Percentiles rank a stretch among this genome's conserved stretches.
Conservation (phyloP, 1,140 invertebrate species). For the Hirudo medicinalis region DNA sequence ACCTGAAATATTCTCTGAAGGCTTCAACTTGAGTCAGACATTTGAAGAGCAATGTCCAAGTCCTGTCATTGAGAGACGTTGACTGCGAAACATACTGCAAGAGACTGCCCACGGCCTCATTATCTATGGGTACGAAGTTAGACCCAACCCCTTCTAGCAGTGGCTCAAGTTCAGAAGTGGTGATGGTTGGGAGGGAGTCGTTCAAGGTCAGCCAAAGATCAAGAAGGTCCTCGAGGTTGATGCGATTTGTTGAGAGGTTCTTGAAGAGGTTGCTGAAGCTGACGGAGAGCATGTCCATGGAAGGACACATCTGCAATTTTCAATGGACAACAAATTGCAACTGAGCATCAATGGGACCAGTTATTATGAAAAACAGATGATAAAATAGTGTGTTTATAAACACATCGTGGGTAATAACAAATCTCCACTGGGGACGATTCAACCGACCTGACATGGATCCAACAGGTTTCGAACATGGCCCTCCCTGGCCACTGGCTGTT, state of each 20-base stretch:
- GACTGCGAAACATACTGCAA: conserved; percentile 53
- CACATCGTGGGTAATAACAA: too few relatives aligned
- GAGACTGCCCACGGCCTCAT: conserved; percentile 55
- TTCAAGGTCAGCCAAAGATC: conserved; percentile 72
- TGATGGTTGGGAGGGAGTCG: conserved; percentile 33
- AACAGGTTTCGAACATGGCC: too few relatives aligned
- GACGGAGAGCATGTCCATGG: conserved; percentile 50
- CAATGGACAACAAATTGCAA: too few relatives aligned
- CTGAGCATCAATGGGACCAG: too few relatives aligned
- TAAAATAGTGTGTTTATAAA: too few relatives aligned
- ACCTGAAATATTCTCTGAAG: too few relatives aligned
- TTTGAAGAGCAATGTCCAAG: conserved; percentile 60
- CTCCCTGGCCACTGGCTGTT: too few relatives aligned
- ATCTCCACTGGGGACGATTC: too few relatives aligned
- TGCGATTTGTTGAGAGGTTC: conserved; percentile 46
- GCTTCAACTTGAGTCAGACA: conserved; percentile 37
- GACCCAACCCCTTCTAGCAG: conserved; percentile 45
- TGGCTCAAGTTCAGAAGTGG: conserved; percentile 23
- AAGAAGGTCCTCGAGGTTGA: conserved; percentile 62
- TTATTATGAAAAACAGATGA: too few relatives aligned
- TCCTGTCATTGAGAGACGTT: conserved; percentile 54
- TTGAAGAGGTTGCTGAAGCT: conserved; percentile 59
- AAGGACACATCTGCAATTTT: conserved; percentile 28
- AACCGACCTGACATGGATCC: too few relatives aligned
- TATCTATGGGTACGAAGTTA: conserved; percentile 57